Percentiles rank a stretch among this genome's conserved stretches.
These are phyloP conservation scores for Troides oblongomaculatus DNA, from an alignment of 2,888 invertebrate species.

Conservation along the genomic window DNA sequence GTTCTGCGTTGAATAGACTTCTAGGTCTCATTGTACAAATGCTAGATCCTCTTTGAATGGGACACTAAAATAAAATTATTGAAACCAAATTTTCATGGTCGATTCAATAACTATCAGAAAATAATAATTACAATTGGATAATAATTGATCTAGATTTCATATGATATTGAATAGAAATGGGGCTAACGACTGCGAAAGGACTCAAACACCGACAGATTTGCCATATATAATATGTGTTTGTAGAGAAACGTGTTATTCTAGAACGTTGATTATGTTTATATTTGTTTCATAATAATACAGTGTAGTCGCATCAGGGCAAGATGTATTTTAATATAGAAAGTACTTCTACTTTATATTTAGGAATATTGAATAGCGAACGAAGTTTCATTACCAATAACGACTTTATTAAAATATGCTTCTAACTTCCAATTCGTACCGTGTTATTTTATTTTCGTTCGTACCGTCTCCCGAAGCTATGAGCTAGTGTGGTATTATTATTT, in stretches of 20 bases:
- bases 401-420: neutral
- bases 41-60: constrained; percentile 32
- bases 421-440: neutral
- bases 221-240: too few species aligned
- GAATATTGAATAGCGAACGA: neutral
- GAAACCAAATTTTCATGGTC: neutral
- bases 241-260: too few species aligned
- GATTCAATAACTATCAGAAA: neutral
- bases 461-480: neutral
- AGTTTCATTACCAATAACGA: neutral
- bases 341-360: neutral
- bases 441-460: neutral
- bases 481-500: neutral
- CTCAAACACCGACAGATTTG: too few species aligned
- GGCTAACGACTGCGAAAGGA: too few species aligned
- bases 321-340: too few species aligned
- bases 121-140: neutral
- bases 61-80: constrained; percentile 30
- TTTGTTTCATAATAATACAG: too few species aligned
- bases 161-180: too few species aligned
- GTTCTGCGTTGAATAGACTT: constrained; percentile 72
- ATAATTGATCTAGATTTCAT: too few species aligned
- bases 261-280: too few species aligned
- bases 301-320: too few species aligned
- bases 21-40: constrained; percentile 68